phyloP scores from a whole-genome alignment of 2,113 vertebrate species.

The Puma concolor region DNA sequence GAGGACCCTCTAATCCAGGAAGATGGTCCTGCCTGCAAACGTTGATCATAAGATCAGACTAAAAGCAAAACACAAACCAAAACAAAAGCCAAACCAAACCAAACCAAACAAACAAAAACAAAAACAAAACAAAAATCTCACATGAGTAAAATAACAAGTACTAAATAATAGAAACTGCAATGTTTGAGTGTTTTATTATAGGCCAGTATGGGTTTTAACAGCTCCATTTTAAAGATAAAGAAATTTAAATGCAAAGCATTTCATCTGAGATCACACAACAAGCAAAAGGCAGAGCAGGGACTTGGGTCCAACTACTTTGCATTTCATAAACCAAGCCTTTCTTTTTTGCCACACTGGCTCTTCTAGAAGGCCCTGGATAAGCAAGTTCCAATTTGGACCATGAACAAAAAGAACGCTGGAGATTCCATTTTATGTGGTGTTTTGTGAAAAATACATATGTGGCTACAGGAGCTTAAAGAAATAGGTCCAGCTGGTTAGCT shows the following conservation, averaged over 20 bases:
- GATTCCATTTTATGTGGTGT: neutral
- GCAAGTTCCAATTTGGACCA: neutral
- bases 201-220: neutral
- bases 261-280: neutral
- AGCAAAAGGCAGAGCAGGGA: neutral
- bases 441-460: constrained; percentile 7
- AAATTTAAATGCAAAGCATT: neutral
- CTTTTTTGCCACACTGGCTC: neutral
- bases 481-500: neutral
- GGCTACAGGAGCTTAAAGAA: neutral
- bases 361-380: neutral
- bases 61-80: neutral
- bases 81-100: neutral
- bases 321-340: neutral
- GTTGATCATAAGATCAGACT: neutral
- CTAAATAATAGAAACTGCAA: neutral
- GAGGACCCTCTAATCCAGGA: neutral
- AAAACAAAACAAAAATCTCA: neutral
- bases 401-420: neutral
- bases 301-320: neutral
- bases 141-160: neutral
- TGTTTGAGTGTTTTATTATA: neutral
- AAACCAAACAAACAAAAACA: neutral
- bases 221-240: neutral
- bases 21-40: neutral